A percentile compares a stretch with the other conserved stretches of the same genome.
Conservation (phyloP, 2,113 vertebrate species). For the Pangasianodon gigas region DNA sequence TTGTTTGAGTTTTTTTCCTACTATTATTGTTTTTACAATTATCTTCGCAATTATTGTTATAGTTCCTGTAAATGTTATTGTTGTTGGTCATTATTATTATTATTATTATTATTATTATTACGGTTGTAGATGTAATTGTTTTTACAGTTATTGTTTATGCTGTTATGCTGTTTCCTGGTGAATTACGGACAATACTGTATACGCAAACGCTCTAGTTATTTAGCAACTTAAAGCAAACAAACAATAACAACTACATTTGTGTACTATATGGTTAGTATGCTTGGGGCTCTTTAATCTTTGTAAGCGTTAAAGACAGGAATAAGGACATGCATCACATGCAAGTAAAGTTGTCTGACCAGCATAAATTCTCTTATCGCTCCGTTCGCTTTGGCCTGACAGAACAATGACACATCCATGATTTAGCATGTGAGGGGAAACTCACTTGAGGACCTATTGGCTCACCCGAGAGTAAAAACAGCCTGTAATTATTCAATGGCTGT, state of each 20-base stretch:
- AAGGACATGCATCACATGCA: slow-evolving; percentile 11
- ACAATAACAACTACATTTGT: neutral
- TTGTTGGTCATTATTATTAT: neutral
- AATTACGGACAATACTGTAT: neutral
- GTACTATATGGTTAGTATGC: neutral
- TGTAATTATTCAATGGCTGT: neutral
- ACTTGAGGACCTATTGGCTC: neutral
- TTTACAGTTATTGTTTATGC: neutral
- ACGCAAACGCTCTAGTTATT: neutral
- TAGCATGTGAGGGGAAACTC: slow-evolving; percentile 1
- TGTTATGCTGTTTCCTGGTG: neutral
- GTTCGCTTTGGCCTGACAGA: neutral
- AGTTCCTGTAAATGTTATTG: neutral
- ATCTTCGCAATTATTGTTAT: neutral
- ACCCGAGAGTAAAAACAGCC: neutral
- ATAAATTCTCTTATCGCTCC: slow-evolving; percentile 14
- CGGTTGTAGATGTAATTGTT: neutral
- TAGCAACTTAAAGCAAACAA: neutral
- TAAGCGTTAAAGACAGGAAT: neutral
- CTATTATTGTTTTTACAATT: neutral
- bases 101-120: neutral
- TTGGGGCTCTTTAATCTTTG: too few relatives aligned
- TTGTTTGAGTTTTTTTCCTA: neutral
- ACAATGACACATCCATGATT: neutral
- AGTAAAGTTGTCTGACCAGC: neutral